Base-by-base conservation (phyloP, 2,797 vertebrate genomes). In the Sebastes vulpes region DNA sequence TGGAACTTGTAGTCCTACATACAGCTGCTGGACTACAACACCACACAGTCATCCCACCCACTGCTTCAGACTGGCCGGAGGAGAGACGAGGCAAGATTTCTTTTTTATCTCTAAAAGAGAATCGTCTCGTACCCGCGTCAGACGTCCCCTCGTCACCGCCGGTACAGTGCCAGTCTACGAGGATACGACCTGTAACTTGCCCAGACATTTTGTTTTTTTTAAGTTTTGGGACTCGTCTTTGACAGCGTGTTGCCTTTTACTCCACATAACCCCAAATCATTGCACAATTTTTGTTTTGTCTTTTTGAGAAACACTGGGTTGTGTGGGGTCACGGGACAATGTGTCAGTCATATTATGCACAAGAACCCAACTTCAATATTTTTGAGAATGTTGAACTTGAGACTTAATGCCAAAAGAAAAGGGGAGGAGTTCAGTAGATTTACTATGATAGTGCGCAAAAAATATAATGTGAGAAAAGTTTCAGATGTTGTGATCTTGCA, bases 361-460 rank as follows among this genome's bases (percentile, higher is more conserved):
- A 96, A 95, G 80, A 93, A 92, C 85, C 90, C 78, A 85, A 89
- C 84, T 81, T 93, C 78, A 86, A 70, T 90, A 79, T 94, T 93
- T 52, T 91, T 53, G 72, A 89, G 92, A 95, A 95, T 95, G 92
- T 94, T 92, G 82, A 89, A 91, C 85, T 87, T 75, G 93, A 95
- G 93, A 96, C 93, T 95, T 94, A 92, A 96, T 94, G 94, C 95
- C 95, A 96, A 97, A 96, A 87, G 89, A 84, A 83, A 86, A 84
- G 87, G 60, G 80, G 81, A 87, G 77, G 69, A 73, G 85, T 87
- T 69, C n/a, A 82, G 77, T 81, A 90, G 87, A 92, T 82, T 83
- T 89, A 84, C 71, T 46, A 46, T 18, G 42, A 80, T 70, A 87
- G 85, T 83, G 83, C 26, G 84, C 61, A 79, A 84, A 93, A 93